Conservation (phyloP, 2,797 vertebrate species). For the Bradypus variegatus region DNA sequence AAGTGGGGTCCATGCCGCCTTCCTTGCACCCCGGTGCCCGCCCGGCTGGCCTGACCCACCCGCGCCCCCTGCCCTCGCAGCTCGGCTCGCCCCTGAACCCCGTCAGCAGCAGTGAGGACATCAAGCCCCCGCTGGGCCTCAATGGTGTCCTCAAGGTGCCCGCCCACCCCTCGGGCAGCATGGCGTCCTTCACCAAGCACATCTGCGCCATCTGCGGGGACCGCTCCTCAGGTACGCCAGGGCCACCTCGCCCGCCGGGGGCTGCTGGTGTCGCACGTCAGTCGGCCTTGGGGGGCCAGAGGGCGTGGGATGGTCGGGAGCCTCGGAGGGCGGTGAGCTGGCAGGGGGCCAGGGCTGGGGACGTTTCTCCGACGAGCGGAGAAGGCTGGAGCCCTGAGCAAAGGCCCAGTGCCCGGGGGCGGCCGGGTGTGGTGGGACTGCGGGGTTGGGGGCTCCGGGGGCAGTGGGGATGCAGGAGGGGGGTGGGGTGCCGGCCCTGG, state of each 20-base stretch:
- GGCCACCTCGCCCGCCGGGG: background rate
- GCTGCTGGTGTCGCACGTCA: too few species aligned
- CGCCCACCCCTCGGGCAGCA: slow-evolving; percentile 87
- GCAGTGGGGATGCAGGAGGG: too few species aligned
- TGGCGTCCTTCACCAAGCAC: slow-evolving; percentile 96
- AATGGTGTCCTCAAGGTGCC: slow-evolving; percentile 98
- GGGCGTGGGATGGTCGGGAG: too few species aligned
- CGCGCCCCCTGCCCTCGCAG: slow-evolving; percentile 66
- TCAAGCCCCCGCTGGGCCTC: slow-evolving; percentile 95
- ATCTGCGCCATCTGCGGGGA: slow-evolving; percentile 99
- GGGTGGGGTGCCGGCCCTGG: too few species aligned
- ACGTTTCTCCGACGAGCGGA: too few species aligned
- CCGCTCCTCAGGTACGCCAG: slow-evolving; percentile 91
- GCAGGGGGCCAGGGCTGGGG: too few species aligned
- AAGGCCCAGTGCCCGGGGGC: too few species aligned
- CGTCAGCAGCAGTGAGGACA: slow-evolving; percentile 96
- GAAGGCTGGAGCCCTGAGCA: too few species aligned
- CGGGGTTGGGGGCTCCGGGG: too few species aligned
- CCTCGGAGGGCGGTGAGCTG: too few species aligned
- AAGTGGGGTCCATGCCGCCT: background rate
- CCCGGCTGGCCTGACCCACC: background rate
- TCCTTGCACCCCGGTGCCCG: accelerated
- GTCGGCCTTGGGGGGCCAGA: too few species aligned
- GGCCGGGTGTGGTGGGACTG: too few species aligned
- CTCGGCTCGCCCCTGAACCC: slow-evolving; percentile 97